Conservation (phyloP, 1,140 invertebrate species). For the Linepithema humile region DNA sequence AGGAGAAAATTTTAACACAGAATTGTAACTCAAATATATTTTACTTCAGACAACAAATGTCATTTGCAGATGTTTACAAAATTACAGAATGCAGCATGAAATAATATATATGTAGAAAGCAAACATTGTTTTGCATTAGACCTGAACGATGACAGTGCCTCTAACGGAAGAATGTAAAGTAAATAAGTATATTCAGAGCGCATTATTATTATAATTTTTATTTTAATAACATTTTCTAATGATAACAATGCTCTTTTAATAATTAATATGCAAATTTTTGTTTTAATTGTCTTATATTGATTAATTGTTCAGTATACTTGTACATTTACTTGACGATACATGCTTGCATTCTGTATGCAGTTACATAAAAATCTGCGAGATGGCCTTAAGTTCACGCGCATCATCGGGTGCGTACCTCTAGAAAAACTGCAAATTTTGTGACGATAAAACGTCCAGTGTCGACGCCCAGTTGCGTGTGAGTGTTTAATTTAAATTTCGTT, state of each 20-base stretch:
- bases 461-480: slow-evolving; percentile 81
- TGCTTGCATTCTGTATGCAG: too few relatives aligned
- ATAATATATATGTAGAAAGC: background rate
- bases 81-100: background rate
- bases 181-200: too few relatives aligned
- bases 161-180: too few relatives aligned
- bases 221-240: too few relatives aligned
- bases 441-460: slow-evolving; percentile 71
- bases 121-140: background rate
- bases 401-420: slow-evolving; percentile 2
- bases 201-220: too few relatives aligned
- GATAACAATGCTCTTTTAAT: too few relatives aligned
- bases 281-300: too few relatives aligned
- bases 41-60: background rate
- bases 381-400: background rate
- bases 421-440: slow-evolving; percentile 46
- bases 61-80: background rate
- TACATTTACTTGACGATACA: too few relatives aligned
- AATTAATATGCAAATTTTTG: too few relatives aligned
- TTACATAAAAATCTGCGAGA: background rate
- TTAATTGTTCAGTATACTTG: too few relatives aligned
- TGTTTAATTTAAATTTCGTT: slow-evolving; percentile 69
- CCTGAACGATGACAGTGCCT: too few relatives aligned
- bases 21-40: background rate
- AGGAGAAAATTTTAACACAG: background rate